phyloP scores from a whole-genome alignment of 2,888 invertebrate genomes.

The Branchellion lobata region DNA sequence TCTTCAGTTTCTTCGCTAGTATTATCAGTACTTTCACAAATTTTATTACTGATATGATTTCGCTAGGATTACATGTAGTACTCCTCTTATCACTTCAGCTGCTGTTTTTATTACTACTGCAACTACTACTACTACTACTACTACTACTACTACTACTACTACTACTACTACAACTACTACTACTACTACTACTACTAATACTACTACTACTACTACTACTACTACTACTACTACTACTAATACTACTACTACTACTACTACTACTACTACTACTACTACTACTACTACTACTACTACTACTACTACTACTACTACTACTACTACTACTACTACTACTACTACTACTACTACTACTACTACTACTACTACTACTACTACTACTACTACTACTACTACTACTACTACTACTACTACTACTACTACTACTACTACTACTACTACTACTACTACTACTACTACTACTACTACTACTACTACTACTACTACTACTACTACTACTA shows the following conservation, averaged over 20 bases:
- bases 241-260: slow-evolving; percentile 7
- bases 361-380: slow-evolving; percentile 7
- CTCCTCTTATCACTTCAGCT: too few species aligned
- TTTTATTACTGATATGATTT: too few species aligned
- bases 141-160: too few species aligned
- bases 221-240: too few species aligned
- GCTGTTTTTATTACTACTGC: too few species aligned
- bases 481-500: neutral
- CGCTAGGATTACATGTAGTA: too few species aligned
- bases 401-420: neutral
- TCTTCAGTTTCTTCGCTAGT: too few species aligned
- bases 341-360: slow-evolving; percentile 7
- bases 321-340: slow-evolving; percentile 3
- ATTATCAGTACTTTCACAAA: too few species aligned
- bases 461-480: neutral
- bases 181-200: too few species aligned
- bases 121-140: too few species aligned
- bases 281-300: slow-evolving; percentile 19
- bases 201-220: too few species aligned
- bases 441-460: neutral
- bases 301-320: slow-evolving; percentile 4
- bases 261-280: neutral
- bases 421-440: neutral
- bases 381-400: neutral
- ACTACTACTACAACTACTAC: neutral